Evolutionary conservation across 2,888 invertebrate species (phyloP).

Genomic region (Eupelmus urozonus): DNA sequence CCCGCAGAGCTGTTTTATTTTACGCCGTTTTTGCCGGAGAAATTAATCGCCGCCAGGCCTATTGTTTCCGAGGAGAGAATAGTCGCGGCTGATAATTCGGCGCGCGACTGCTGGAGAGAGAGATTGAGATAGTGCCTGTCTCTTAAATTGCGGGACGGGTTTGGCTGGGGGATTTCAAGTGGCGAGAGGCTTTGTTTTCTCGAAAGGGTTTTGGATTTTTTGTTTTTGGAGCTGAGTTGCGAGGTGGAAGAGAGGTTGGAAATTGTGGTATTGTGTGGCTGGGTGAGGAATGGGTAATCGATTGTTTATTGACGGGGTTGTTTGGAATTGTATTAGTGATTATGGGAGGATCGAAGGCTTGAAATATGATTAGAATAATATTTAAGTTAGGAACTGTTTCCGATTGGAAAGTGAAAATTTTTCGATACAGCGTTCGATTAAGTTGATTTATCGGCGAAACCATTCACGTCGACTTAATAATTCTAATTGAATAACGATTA

Average conservation of each 20-base stretch:
- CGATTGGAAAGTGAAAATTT: no score
- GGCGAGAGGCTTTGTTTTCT: not conserved
- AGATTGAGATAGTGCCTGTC: conserved; percentile 57
- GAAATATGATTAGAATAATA: no score
- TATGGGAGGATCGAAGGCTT: no score
- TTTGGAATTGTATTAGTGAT: no score
- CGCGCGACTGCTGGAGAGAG: conserved; percentile 11
- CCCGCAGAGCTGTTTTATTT: conserved; percentile 15
- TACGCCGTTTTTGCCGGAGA: conserved; percentile 18
- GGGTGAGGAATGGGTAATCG: not conserved
- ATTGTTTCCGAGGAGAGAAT: conserved; percentile 50
- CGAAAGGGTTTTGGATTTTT: not conserved
- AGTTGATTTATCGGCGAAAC: no score
- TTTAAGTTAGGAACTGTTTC: no score
- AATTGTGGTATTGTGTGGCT: not conserved
- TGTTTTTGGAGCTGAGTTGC: not conserved
- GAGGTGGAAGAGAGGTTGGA: not conserved
- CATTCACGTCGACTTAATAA: no score
- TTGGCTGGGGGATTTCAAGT: not conserved
- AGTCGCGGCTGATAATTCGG: conserved; percentile 32
- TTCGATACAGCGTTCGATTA: no score
- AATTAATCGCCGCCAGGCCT: conserved; percentile 54
- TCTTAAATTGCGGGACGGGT: conserved; percentile 50
- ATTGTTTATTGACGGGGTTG: not conserved
- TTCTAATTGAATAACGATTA: no score